phyloP scores from a whole-genome alignment of 2,113 vertebrate species.

The Cranoglanis bouderius region DNA sequence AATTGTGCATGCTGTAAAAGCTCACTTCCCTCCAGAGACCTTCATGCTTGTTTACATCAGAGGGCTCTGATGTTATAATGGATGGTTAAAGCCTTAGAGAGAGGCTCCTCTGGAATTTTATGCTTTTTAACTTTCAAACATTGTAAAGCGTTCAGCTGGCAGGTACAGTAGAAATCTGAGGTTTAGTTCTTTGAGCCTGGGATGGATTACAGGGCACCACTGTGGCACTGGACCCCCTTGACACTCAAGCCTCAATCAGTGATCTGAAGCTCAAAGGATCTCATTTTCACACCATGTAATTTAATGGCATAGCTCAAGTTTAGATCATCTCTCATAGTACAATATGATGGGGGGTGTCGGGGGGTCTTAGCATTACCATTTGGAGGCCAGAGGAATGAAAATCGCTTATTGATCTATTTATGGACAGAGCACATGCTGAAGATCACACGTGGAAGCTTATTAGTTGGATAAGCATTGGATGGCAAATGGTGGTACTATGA shows the following conservation, averaged over 20 bases:
- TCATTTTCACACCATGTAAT: conserved; percentile 74
- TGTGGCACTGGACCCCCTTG: conserved; percentile 56
- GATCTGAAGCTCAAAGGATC: conserved; percentile 58
- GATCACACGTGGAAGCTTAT: conserved; percentile 33
- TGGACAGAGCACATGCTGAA: conserved; percentile 48
- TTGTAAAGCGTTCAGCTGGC: conserved; percentile 70
- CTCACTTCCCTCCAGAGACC: conserved; percentile 63
- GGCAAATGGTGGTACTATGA: neutral
- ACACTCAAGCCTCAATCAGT: conserved; percentile 47
- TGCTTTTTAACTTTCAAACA: conserved; percentile 67
- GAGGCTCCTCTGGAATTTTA: conserved; percentile 73
- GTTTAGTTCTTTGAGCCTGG: conserved; percentile 71
- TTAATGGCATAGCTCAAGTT: conserved; percentile 64
- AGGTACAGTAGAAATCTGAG: conserved; percentile 78
- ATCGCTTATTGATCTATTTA: conserved; percentile 62
- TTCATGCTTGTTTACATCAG: conserved; percentile 80
- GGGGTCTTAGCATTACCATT: conserved; percentile 50
- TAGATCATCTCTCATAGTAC: conserved; percentile 67
- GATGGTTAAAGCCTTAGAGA: conserved; percentile 71
- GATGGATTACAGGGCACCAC: conserved; percentile 65
- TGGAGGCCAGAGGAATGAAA: conserved; percentile 54
- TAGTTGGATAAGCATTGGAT: conserved; percentile 9
- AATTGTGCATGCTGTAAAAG: conserved; percentile 64
- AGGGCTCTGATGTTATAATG: conserved; percentile 78
- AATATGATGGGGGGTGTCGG: conserved; percentile 48